phyloP scores from a whole-genome alignment of 2,113 vertebrate species.

The Serinus canaria region DNA sequence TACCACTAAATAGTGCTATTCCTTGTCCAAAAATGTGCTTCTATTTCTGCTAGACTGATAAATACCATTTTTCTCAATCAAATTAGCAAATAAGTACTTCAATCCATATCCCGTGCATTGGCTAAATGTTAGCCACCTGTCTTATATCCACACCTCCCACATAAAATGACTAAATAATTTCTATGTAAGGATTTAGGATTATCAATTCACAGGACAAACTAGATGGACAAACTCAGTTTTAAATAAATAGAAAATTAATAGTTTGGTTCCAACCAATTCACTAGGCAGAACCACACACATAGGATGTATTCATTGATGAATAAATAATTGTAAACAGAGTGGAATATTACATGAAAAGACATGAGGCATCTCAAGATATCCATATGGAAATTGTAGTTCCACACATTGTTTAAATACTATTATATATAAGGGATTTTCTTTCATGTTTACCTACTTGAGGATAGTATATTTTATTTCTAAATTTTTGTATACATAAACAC shows the following conservation, averaged over 20 bases:
- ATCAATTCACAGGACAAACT: not conserved
- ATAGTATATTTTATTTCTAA: not conserved
- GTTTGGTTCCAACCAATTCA: not conserved
- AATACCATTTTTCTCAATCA: not conserved
- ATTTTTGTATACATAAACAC: not conserved
- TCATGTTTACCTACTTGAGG: not conserved
- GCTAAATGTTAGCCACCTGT: not conserved
- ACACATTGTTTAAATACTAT: not conserved
- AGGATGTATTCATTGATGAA: not conserved
- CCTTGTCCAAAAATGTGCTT: not conserved
- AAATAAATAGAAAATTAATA: not conserved
- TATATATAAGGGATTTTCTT: not conserved
- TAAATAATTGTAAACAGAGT: not conserved
- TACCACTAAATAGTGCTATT: not conserved
- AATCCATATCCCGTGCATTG: not conserved
- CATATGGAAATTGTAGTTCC: not conserved
- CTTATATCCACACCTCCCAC: not conserved
- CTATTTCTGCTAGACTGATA: not conserved
- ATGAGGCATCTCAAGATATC: not conserved
- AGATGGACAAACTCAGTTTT: fast-evolving
- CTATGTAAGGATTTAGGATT: not conserved
- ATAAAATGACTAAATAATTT: not conserved
- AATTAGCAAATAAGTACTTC: not conserved
- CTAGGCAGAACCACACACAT: not conserved
- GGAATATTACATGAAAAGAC: not conserved